Base-by-base conservation (phyloP, 2,797 vertebrate genomes). In the Rhabdomys pumilio region DNA sequence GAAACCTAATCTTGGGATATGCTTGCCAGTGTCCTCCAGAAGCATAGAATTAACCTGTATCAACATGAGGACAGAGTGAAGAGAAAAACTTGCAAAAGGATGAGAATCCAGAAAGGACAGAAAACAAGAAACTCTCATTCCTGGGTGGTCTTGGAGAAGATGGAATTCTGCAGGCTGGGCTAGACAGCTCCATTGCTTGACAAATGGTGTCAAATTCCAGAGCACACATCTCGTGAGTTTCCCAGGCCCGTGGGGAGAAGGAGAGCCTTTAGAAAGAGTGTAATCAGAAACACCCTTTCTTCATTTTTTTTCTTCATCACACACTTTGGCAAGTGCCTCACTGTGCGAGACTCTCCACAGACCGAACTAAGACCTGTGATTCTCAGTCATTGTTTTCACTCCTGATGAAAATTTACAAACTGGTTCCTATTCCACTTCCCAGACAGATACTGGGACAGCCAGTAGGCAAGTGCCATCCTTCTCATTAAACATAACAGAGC, bases 241-340 rank as follows among this genome's bases (percentile, higher is more conserved):
- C 88, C 88, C 81, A 93, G 44, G 53, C 47, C 20, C 88, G 0
- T 50, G 44, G 26, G 87, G n/a, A 80, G 63, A 80, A 79, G 59
- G 53, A 90, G 80, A 65, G 7, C 19, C 12, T 41, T 76, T 65
- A 47, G 34, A 82, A 65, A 80, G 31, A 73, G 61, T 53, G 59
- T 34, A 92, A 88, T 53, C 50, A 93, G 75, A 89, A 89, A 96
- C 80, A 59, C 85, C 50, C 50, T 50, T 50, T 50, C 50, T 50
- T 50, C 10, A 41, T 38, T 38, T 57, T 59, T 94, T 34, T 38
- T 65, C 59, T 94, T 89, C 53, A 47, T 82, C 26, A 63, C 14
- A 4, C 65, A 10, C 0, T 34, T 63, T 86, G 86, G 55, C 53
- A 81, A 63, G 67, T 38, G 29, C 20, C 75, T 61, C 75, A 76